Base-by-base conservation (phyloP, 2,888 invertebrate genomes). In the Eupeodes latifasciatus region DNA sequence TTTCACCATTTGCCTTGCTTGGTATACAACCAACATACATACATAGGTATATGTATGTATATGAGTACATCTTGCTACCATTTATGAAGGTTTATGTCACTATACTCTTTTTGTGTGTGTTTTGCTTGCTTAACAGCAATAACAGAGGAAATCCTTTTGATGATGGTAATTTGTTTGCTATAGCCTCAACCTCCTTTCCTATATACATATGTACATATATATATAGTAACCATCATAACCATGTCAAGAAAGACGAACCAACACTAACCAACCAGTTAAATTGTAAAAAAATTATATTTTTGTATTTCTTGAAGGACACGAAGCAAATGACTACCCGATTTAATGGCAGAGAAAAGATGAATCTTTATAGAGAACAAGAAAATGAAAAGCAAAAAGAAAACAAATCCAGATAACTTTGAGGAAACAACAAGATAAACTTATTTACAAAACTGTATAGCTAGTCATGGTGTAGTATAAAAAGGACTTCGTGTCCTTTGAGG, bases 111-210 rank as follows among this genome's bases (percentile, higher is more conserved):
- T 19, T 81, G 74, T 81, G 66, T 40, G 40, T 40, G 40, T 40
- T 40, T 40, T 40, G 40, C 40, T 86, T 82, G 78, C 69, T 77
- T 62, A 72, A 67, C 76, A 72, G 84, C 66, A 87, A 76, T 72
- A 87, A 87, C 66, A 72, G 84, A 85, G 88, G 75, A 86, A 88
- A 81, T 88, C 88, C 88, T 88, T 81, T 78, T 85, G 85, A 88
- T 88, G 85, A 85, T 85, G 88, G 84, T 88, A 88, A 88, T 88
- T 88, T 88, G 88, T 85, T 88, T 81, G 85, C 80, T 75, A 27
- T 27, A 49, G 55, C 36, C 9, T 53, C n/a, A 12, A 19, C 12
- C 19, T 7, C 27, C 12, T 49, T 49, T 69, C 1, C 53, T 36
- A 36, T 27, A 27, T 27, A 27, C 27, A 27, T 27, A 27, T 2